phyloP scores from a whole-genome alignment of 2,113 vertebrate genomes.

The Excalfactoria chinensis region DNA sequence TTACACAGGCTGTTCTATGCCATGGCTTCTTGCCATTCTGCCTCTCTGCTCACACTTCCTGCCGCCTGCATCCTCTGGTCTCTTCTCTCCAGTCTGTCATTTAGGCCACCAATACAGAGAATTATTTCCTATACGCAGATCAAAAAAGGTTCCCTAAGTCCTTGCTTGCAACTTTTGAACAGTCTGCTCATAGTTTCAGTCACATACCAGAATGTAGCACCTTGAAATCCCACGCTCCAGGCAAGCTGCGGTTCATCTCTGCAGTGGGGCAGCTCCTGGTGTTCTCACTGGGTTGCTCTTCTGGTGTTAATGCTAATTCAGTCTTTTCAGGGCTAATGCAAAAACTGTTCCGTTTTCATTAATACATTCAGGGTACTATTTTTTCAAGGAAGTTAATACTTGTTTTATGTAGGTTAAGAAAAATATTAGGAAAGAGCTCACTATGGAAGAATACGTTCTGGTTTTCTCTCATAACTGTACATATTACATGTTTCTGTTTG shows the following conservation, averaged over 20 bases:
- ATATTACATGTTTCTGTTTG: slow-evolving; percentile 28
- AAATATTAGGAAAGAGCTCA: background rate
- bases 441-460: background rate
- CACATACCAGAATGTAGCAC: background rate
- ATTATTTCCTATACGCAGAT: background rate
- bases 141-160: background rate
- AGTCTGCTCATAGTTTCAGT: background rate
- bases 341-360: background rate
- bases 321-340: background rate
- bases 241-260: background rate
- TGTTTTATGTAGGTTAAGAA: background rate
- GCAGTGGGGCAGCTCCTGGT: background rate
- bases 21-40: background rate
- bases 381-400: background rate
- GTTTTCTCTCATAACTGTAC: background rate
- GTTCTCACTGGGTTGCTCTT: background rate
- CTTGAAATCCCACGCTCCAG: background rate
- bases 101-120: background rate
- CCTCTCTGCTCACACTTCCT: background rate
- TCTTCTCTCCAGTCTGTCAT: background rate
- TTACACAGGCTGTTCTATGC: background rate
- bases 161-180: background rate
- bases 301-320: background rate
- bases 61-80: background rate
- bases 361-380: background rate